Percentiles rank a stretch among this genome's conserved stretches.
Evolutionary conservation across 2,888 invertebrate genomes (phyloP).

Genomic region (Rhingia rostrata): DNA sequence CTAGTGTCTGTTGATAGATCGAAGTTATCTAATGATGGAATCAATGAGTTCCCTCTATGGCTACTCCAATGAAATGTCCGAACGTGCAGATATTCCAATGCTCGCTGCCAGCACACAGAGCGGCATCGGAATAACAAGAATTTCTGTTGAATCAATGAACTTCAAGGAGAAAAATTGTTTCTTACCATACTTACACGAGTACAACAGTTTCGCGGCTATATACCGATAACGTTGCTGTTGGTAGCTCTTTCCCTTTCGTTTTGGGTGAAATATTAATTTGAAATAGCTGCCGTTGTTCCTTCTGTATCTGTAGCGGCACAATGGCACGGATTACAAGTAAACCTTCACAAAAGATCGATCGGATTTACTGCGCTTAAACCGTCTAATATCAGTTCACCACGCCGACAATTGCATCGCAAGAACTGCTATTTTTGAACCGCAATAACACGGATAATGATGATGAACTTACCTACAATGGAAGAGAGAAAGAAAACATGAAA

Average conservation of each 20-base stretch:
- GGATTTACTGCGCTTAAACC: constrained; percentile 15
- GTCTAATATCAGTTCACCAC: constrained; percentile 29
- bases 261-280: constrained; percentile 23
- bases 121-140: constrained; percentile 52
- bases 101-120: constrained; percentile 1
- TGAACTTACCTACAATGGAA: constrained; percentile 73
- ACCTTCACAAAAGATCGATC: constrained; percentile 34
- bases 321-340: background rate
- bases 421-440: constrained; percentile 59
- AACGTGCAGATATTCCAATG: constrained; percentile 61
- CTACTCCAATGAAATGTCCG: constrained; percentile 55
- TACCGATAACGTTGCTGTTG: constrained; percentile 13
- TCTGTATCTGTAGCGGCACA: background rate
- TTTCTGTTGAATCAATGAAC: constrained; percentile 67
- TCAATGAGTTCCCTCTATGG: constrained; percentile 68
- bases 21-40: constrained; percentile 70
- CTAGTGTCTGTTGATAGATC: constrained; percentile 59
- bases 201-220: background rate
- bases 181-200: constrained; percentile 16
- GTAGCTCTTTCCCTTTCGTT: constrained; percentile 43
- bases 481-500: constrained; percentile 41
- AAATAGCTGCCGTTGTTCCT: constrained; percentile 11
- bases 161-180: constrained; percentile 16
- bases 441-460: constrained; percentile 37
- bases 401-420: constrained; percentile 43